Conservation (phyloP, 2,797 vertebrate genomes). For the Steatocranus sp. region DNA sequence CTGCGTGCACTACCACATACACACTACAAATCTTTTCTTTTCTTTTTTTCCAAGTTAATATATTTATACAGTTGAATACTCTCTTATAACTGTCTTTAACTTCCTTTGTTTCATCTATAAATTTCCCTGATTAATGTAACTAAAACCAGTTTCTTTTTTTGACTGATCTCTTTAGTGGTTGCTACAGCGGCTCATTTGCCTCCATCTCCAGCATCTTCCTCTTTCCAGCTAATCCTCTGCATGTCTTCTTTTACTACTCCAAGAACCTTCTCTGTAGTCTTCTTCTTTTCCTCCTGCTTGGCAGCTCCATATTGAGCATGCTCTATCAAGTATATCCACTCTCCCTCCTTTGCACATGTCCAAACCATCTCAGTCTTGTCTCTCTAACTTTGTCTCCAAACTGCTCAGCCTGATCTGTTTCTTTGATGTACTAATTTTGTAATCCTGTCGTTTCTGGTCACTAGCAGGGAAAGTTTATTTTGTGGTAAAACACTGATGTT, state of each 20-base stretch:
- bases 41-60: not conserved
- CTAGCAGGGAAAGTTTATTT: not conserved
- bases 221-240: not conserved
- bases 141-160: not conserved
- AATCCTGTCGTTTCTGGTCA: not conserved
- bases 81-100: not conserved
- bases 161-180: not conserved
- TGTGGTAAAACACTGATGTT: not conserved
- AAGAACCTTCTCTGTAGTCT: not conserved
- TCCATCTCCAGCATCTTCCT: not conserved
- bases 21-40: not conserved
- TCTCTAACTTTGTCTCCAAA: not conserved
- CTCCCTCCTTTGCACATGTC: not conserved
- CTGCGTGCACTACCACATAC: constrained; percentile 4
- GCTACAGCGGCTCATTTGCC: not conserved
- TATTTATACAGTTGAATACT: not conserved
- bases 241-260: not conserved
- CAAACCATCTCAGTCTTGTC: not conserved
- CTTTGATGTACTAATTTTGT: not conserved
- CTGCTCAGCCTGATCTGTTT: not conserved
- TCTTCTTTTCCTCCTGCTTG: not conserved
- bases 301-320: not conserved
- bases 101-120: not conserved
- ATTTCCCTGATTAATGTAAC: not conserved
- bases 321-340: not conserved